These are phyloP conservation scores for Macrosoma leucophasiata DNA, from an alignment of 2,888 invertebrate genomes.

Conservation along the genomic window DNA sequence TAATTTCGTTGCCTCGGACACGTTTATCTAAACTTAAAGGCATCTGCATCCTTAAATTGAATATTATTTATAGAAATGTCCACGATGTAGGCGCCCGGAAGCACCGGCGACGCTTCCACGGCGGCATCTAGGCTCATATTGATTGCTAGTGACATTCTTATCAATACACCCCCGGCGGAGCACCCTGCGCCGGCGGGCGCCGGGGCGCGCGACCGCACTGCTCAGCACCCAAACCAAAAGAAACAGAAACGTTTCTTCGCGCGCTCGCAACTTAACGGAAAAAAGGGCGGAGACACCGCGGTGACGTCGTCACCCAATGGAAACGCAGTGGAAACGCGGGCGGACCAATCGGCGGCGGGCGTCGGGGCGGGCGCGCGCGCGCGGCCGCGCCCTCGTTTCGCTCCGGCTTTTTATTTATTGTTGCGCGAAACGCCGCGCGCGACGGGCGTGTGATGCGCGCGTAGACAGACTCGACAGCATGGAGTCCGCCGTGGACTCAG, in stretches of 20 bases:
- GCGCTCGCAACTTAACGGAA: slow-evolving; percentile 66
- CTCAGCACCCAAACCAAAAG: slow-evolving; percentile 74
- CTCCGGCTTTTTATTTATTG: slow-evolving; percentile 83
- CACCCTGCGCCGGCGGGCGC: too few species aligned
- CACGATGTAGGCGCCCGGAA: slow-evolving; percentile 14
- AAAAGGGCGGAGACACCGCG: slow-evolving; percentile 69
- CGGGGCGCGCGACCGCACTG: slow-evolving; percentile 48
- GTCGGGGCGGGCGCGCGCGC: slow-evolving; percentile 68
- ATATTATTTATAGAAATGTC: slow-evolving; percentile 4
- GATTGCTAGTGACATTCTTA: slow-evolving; percentile 80
- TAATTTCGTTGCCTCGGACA: neutral
- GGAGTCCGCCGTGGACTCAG: slow-evolving; percentile 77
- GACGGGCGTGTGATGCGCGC: slow-evolving; percentile 77
- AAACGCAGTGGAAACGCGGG: slow-evolving; percentile 35
- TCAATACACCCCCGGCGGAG: slow-evolving; percentile 70
- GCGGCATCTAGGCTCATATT: slow-evolving; percentile 72
- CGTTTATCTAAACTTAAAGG: neutral
- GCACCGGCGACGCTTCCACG: slow-evolving; percentile 26
- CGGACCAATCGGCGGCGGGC: slow-evolving; percentile 60
- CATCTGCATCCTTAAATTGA: neutral
- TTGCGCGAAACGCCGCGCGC: slow-evolving; percentile 81
- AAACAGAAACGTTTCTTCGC: slow-evolving; percentile 77
- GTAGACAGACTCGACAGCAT: slow-evolving; percentile 57
- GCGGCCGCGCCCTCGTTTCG: slow-evolving; percentile 72
- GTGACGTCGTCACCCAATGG: slow-evolving; percentile 53